phyloP scores from a whole-genome alignment of 2,888 invertebrate species.

The Odiellus spinosus region DNA sequence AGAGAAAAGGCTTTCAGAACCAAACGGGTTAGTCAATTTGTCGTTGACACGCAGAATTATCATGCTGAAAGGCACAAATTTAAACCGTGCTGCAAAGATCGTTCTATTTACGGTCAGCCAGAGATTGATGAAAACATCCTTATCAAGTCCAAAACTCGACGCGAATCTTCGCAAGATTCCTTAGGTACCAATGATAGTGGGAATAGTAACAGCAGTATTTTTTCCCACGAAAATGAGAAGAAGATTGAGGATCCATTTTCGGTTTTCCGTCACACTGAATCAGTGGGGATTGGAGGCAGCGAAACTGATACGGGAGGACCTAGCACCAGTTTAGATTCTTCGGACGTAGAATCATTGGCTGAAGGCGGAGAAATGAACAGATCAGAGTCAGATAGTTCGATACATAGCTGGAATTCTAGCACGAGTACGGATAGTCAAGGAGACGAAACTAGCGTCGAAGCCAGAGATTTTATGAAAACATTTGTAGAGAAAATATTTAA shows the following conservation, averaged over 20 bases:
- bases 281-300: constrained; percentile 18
- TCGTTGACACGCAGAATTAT: constrained; percentile 12
- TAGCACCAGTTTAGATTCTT: constrained; percentile 42
- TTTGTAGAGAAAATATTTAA: constrained; percentile 48
- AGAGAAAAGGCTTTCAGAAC: constrained; percentile 9
- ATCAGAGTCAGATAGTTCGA: constrained; percentile 42
- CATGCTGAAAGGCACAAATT: constrained; percentile 9
- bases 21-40: constrained; percentile 10
- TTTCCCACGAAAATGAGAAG: constrained; percentile 5
- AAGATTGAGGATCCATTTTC: constrained; percentile 13
- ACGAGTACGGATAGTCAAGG: constrained; percentile 45
- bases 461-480: constrained; percentile 44
- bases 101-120: constrained; percentile 22
- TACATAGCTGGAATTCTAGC: constrained; percentile 39
- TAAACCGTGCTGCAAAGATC: constrained; percentile 15
- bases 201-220: constrained; percentile 14
- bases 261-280: constrained; percentile 16
- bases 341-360: constrained; percentile 19
- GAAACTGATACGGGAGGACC: constrained; percentile 37
- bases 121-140: constrained; percentile 11
- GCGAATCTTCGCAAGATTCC: constrained; percentile 18
- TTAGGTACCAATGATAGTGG: constrained; percentile 18
- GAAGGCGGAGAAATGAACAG: constrained; percentile 14
- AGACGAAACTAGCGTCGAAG: constrained; percentile 40
- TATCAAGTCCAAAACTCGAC: constrained; percentile 9